Evolutionary conservation across 2,113 vertebrate species (phyloP).

Genomic region (Bujurquina vittata): DNA sequence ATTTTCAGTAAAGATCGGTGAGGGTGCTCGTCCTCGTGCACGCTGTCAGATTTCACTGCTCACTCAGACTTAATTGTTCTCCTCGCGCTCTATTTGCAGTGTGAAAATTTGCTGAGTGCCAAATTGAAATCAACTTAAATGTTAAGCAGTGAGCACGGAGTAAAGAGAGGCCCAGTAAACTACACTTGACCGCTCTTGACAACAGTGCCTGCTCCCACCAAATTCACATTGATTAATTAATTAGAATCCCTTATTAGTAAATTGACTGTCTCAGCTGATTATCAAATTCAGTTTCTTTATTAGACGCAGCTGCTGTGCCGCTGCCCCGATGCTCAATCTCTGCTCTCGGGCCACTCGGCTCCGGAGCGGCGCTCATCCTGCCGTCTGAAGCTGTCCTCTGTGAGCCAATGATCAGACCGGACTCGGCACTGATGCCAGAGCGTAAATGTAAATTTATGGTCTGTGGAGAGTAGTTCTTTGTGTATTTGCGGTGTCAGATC

Average conservation of each 20-base stretch:
- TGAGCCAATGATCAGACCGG: conserved; percentile 14
- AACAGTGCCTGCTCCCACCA: conserved; percentile 71
- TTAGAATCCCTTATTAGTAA: conserved; percentile 83
- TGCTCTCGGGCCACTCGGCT: conserved; percentile 43
- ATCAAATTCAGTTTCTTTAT: conserved; percentile 81
- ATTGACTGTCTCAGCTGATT: conserved; percentile 82
- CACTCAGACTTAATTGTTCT: conserved; percentile 42
- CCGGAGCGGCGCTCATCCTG: conserved; percentile 14
- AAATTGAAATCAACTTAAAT: conserved; percentile 69
- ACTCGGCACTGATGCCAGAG: not conserved
- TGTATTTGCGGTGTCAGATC: not conserved
- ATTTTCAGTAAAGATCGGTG: not conserved
- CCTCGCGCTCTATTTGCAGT: conserved; percentile 12
- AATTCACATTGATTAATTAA: conserved; percentile 84
- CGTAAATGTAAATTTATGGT: not conserved
- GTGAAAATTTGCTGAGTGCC: conserved; percentile 54
- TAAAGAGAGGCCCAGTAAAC: conserved; percentile 63
- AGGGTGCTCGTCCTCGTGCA: not conserved
- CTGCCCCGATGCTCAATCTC: conserved; percentile 29
- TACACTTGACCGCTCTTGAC: conserved; percentile 81
- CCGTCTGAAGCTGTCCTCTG: conserved; percentile 28
- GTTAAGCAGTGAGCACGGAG: conserved; percentile 73
- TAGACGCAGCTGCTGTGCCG: conserved; percentile 60
- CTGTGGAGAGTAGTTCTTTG: not conserved
- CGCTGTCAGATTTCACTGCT: conserved; percentile 8